phyloP scores from a whole-genome alignment of 2,113 vertebrate species.

The Megaptera novaeangliae region DNA sequence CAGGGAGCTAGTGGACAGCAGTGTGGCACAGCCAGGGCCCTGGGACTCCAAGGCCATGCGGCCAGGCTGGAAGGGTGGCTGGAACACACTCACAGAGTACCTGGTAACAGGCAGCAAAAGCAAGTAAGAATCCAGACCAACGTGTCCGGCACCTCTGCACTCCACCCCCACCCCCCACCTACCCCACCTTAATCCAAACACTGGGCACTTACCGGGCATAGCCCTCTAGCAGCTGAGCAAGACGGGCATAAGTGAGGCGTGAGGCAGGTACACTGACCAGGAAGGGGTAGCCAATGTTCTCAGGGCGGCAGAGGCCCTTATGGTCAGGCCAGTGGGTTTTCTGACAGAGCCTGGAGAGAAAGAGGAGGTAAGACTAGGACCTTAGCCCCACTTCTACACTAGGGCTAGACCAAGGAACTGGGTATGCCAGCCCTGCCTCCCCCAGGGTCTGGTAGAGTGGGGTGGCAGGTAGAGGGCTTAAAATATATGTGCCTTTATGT shows the following conservation, averaged over 20 bases:
- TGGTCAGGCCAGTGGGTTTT: constrained; percentile 95
- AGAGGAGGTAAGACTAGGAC: not conserved
- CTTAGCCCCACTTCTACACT: not conserved
- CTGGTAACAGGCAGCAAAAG: constrained; percentile 57
- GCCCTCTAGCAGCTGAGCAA: constrained; percentile 93
- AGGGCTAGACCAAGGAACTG: not conserved
- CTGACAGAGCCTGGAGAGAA: constrained; percentile 87
- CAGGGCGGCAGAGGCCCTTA: constrained; percentile 90
- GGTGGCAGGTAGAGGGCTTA: not conserved
- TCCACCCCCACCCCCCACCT: not conserved
- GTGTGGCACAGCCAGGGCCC: constrained; percentile 66
- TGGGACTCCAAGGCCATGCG: constrained; percentile 89
- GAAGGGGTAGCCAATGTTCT: constrained; percentile 96
- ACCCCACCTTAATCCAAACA: not conserved
- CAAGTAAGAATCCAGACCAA: not conserved
- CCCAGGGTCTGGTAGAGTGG: not conserved
- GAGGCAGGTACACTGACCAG: constrained; percentile 94
- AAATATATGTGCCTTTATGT: not conserved
- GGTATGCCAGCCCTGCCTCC: not conserved
- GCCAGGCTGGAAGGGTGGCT: constrained; percentile 94
- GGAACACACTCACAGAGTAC: constrained; percentile 97
- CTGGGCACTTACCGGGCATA: constrained; percentile 88
- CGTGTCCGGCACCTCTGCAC: accelerated
- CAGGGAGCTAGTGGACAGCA: constrained; percentile 56
- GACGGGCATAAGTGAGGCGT: constrained; percentile 90